Evolutionary conservation across 2,797 vertebrate genomes (phyloP), one percentile per base, ranked within the genome.

Genomic region (Caiman crocodilus): DNA sequence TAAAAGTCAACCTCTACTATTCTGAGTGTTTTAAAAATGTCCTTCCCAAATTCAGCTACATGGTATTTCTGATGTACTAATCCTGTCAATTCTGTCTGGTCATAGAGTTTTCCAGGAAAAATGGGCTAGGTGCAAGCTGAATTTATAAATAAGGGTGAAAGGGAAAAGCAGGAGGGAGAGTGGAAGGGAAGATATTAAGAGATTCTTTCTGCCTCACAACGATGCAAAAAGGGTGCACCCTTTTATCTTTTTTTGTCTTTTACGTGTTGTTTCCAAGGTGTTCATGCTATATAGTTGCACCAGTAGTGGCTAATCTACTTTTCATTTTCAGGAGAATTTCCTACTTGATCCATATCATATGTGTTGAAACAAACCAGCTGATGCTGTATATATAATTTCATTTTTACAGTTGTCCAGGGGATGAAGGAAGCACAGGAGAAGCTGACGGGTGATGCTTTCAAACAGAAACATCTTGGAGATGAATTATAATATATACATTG

Each of bases 401-500:
- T 4, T 59, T 94, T 96, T 97, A 56, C 97, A 99, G 99, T 99
- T 63, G 96, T 99, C 90, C 97, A 98, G 6, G 98, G 98, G 17
- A 99, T 99, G 99, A 99, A 99, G 96, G 99, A 99, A 97, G 99
- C 99, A 56, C 99, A 99, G 97, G 99, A 99, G 95, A 99, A 98
- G 96, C 98, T 99, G 96, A 99, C 99, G 0, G 99, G 99, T 1
- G 99, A 99, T 81, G 97, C 98, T 96, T 99, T 98, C 97, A 98
- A 98, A 96, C 94, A 96, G 92, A 98, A 97, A 61, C 97, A 98
- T 79, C 98, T 99, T 95, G 94, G 98, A 65, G 98, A 98, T 86
- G 99, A 99, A 92, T 97, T 98, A 92, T 98, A 98, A 98, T 88
- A 23, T 59, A 60, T 67, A 63, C 50, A 87, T 35, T 56, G 58